These are phyloP conservation scores for Chelmon rostratus DNA, from an alignment of 2,797 vertebrate genomes.

Conservation along the genomic window DNA sequence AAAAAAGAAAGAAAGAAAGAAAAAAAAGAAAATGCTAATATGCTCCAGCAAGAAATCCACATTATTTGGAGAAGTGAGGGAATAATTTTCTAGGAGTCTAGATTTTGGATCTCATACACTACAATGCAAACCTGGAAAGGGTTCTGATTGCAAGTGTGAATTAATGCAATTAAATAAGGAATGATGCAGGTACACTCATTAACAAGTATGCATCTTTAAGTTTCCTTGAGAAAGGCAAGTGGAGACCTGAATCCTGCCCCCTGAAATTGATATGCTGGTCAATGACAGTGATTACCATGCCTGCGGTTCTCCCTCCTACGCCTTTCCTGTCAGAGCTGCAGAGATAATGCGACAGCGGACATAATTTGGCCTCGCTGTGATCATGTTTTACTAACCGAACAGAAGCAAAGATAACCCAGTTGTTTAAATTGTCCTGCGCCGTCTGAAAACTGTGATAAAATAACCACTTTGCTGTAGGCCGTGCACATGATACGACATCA, in stretches of 20 bases:
- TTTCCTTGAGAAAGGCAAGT: constrained; percentile 22
- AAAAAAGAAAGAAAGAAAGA: constrained; percentile 6
- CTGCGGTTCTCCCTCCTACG: constrained; percentile 45
- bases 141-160: neutral
- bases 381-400: constrained; percentile 57
- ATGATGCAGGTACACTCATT: constrained; percentile 5
- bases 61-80: constrained; percentile 13
- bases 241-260: constrained; percentile 16
- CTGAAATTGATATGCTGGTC: constrained; percentile 59
- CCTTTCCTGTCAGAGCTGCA: constrained; percentile 48
- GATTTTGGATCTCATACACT: constrained; percentile 6
- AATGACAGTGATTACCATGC: constrained; percentile 61
- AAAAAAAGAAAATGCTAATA: constrained; percentile 52
- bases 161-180: neutral
- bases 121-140: neutral
- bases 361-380: constrained; percentile 47
- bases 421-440: constrained; percentile 8
- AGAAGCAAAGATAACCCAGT: constrained; percentile 49
- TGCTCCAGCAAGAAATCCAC: constrained; percentile 20
- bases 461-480: constrained; percentile 1
- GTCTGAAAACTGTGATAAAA: constrained; percentile 42
- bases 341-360: constrained; percentile 62
- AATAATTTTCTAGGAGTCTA: constrained; percentile 6
- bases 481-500: constrained; percentile 42
- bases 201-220: constrained; percentile 13